These are phyloP conservation scores for Echinops telfairi DNA, from an alignment of 2,113 vertebrate species.

Conservation along the genomic window DNA sequence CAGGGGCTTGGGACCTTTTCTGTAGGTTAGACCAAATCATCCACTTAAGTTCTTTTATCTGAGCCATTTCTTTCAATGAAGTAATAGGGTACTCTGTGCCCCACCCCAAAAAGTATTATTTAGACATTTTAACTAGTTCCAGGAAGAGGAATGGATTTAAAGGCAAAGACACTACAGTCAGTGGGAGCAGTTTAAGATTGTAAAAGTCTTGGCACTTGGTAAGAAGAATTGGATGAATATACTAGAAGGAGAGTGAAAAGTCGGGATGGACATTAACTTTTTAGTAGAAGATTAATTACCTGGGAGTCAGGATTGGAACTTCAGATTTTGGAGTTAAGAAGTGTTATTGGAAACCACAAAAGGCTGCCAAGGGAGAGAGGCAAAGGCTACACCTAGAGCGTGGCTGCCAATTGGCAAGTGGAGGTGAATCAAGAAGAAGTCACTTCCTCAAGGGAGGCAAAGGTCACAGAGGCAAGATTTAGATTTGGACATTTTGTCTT, in stretches of 20 bases:
- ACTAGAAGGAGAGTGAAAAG: neutral
- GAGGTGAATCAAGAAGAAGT: neutral
- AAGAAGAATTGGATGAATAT: neutral
- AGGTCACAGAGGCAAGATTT: neutral
- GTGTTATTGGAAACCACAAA: neutral
- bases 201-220: neutral
- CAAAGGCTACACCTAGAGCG: too few relatives aligned
- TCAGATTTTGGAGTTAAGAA: slow-evolving; percentile 7
- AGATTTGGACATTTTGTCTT: neutral
- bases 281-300: slow-evolving; percentile 34
- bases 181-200: neutral
- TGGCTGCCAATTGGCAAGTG: neutral
- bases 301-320: slow-evolving; percentile 12
- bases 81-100: neutral
- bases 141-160: neutral
- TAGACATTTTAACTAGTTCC: neutral
- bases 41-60: neutral
- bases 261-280: neutral
- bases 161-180: neutral
- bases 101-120: neutral
- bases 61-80: neutral
- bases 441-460: neutral
- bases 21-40: neutral
- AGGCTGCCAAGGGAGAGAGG: neutral
- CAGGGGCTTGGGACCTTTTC: too few relatives aligned